Evolutionary conservation across 2,888 invertebrate genomes (phyloP), one percentile per base, ranked within the genome.

Genomic region (Netelia virgata): DNA sequence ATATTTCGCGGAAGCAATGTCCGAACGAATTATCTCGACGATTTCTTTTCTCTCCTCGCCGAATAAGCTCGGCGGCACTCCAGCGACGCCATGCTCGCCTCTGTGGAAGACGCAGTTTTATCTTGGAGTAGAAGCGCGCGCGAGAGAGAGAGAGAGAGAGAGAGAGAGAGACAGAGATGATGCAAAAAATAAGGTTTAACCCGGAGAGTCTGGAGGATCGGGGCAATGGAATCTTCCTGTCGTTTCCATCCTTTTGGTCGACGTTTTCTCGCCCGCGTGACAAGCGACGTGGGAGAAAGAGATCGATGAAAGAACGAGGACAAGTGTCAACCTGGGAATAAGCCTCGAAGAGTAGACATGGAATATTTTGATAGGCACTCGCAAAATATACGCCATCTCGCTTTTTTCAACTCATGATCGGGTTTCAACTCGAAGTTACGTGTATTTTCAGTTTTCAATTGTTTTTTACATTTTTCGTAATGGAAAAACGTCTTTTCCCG

Each of bases 21-120:
- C 84, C 78, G 59, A 76, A 69, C 86, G 81, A 85, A 85, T 83
- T 85, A 83, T 84, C 82, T 82, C 83, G 47, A 64, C 82, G 64
- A 81, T 83, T 82, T 82, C 69, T 82, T 82, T 64, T 41, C 82
- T 72, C 68, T 43, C 57, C 55, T 28, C 47, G 16, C 20, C 18
- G 9, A 18, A 16, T 53, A 55, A 82, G 64, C 82, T 70, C 43
- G 36, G 72, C 50, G 72, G 50, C 66, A 76, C 73, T 73, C 73
- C 61, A 43, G 64, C 47, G 18, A 75, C 36, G n/a, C 57, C 59
- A 18, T 16, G 50, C 55, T 66, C 77, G 10, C 20, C 59, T 59
- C 72, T 73, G 61, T 73, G 69, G 66, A 77, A 76, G 73, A 41
- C 47, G 57, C 16, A 41, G 66, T 66, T 72, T 57, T 55, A 53